Evolutionary conservation across 1,140 invertebrate genomes (phyloP).

Genomic region (Anastrepha ludens): DNA sequence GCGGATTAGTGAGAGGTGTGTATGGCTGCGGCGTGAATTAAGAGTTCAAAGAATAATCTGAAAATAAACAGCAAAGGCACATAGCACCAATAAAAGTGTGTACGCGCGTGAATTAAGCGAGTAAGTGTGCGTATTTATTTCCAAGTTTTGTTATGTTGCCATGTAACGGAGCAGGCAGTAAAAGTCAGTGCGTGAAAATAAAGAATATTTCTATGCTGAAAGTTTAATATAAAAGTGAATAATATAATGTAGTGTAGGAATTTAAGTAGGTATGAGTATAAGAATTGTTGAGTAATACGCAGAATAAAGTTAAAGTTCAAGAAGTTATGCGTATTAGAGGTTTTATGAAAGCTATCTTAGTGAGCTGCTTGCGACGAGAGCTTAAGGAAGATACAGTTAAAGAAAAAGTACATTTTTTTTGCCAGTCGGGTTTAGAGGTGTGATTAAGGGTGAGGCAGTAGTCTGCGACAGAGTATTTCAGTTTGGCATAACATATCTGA

Average conservation of each 20-base stretch:
- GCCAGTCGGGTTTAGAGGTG: too few species aligned
- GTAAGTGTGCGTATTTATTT: neutral
- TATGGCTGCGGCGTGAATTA: neutral
- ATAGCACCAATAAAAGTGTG: neutral
- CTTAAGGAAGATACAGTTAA: too few species aligned
- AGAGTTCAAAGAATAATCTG: constrained; percentile 35
- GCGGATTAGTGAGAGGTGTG: neutral
- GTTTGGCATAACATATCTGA: too few species aligned
- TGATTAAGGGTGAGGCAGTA: too few species aligned
- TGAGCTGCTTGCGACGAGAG: neutral
- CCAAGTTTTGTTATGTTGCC: neutral
- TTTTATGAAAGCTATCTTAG: neutral
- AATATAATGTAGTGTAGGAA: neutral
- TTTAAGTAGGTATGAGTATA: too few species aligned
- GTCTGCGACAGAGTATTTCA: too few species aligned
- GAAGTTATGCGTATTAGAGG: neutral
- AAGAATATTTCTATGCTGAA: neutral
- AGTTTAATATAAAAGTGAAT: neutral
- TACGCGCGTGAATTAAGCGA: neutral
- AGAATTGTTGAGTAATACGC: too few species aligned
- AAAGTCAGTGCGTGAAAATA: neutral
- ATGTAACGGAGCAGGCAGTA: neutral
- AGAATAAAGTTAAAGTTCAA: neutral
- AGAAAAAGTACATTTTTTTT: too few species aligned
- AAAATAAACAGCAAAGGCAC: constrained; percentile 23